Percentiles rank a stretch among this genome's conserved stretches.
Evolutionary conservation across 2,888 invertebrate genomes (phyloP).

Genomic region (Acanthosepion esculentum): DNA sequence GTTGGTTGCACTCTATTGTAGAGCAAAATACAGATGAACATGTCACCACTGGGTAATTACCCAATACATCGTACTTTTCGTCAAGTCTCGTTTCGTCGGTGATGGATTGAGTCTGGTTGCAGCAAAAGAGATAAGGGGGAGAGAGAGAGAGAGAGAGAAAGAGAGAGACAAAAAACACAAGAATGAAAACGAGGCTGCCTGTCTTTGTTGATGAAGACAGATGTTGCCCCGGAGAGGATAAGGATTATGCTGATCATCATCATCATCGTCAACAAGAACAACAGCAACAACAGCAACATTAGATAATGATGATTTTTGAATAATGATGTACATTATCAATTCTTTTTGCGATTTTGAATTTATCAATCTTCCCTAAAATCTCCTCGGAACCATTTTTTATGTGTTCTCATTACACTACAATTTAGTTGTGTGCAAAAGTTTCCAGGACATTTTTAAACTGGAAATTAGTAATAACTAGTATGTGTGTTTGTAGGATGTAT

Average conservation of each 20-base stretch:
- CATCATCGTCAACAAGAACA: not conserved
- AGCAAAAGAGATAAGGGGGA: not conserved
- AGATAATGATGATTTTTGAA: not conserved
- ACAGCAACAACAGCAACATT: too few relatives aligned
- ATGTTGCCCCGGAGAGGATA: not conserved
- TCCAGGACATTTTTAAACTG: too few relatives aligned
- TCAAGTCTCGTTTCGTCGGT: not conserved
- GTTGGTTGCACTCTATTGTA: not conserved
- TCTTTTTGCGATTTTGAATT: not conserved
- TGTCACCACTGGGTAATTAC: not conserved
- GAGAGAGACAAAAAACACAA: not conserved
- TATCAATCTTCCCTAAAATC: not conserved
- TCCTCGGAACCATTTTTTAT: too few relatives aligned
- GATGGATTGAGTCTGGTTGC: conserved; percentile 11
- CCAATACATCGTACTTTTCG: conserved; percentile 22
- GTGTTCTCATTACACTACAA: too few relatives aligned
- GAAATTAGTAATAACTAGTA: too few relatives aligned
- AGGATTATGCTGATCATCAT: not conserved
- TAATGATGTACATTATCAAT: not conserved
- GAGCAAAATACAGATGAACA: not conserved
- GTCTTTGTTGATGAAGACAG: not conserved
- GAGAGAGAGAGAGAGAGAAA: not conserved
- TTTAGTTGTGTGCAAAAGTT: too few relatives aligned
- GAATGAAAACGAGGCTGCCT: not conserved
- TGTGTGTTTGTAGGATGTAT: too few relatives aligned